Percentiles rank a stretch among this genome's conserved stretches.
Conservation (phyloP, 1,140 invertebrate genomes). For the Apolygus lucorum region DNA sequence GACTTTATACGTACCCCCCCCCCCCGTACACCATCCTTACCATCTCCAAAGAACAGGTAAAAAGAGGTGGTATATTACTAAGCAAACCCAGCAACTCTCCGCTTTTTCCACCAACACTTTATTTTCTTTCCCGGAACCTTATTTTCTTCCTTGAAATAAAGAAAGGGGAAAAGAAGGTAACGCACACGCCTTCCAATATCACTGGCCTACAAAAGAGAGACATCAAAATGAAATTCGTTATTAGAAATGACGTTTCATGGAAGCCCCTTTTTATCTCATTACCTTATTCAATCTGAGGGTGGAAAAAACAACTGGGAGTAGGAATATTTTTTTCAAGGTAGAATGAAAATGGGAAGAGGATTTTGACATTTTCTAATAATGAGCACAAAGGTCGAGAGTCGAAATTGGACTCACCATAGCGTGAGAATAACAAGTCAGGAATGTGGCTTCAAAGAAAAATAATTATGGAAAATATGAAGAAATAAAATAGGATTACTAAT, state of each 20-base stretch:
- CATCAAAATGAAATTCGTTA: constrained; percentile 1
- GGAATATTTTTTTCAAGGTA: too few relatives aligned
- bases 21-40: background rate
- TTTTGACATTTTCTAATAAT: too few relatives aligned
- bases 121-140: background rate
- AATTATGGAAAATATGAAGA: too few relatives aligned
- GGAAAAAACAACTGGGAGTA: background rate
- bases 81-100: background rate
- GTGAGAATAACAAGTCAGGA: too few relatives aligned
- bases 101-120: background rate
- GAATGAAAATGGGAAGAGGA: too few relatives aligned
- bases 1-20: background rate
- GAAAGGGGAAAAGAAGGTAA: background rate
- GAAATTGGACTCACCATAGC: too few relatives aligned
- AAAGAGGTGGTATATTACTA: background rate
- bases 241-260: background rate
- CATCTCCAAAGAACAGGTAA: background rate
- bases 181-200: background rate
- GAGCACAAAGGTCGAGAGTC: too few relatives aligned
- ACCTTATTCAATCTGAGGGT: constrained; percentile 1
- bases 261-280: background rate
- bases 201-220: background rate
- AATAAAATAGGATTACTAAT: too few relatives aligned
- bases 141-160: background rate
- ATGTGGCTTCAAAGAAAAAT: too few relatives aligned